These are phyloP conservation scores for Hirundichthys speculiger DNA, from an alignment of 2,113 vertebrate genomes.

Conservation along the genomic window DNA sequence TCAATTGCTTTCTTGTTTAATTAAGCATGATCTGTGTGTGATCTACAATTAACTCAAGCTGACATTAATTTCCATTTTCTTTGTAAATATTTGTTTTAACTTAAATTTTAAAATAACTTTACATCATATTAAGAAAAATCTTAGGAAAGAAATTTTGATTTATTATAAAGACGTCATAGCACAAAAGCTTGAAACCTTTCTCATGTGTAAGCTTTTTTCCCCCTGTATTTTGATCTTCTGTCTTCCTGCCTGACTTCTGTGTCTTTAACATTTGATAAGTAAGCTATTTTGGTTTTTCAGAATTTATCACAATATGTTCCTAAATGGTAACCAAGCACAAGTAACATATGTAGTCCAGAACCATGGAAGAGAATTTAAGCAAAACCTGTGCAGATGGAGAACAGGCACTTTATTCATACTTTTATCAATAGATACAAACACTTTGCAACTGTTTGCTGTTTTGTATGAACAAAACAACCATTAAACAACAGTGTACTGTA, in stretches of 20 bases:
- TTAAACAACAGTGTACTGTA: slow-evolving; percentile 53
- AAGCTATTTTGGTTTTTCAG: slow-evolving; percentile 17
- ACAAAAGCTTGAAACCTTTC: slow-evolving; percentile 32
- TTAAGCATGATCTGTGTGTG: slow-evolving; percentile 43
- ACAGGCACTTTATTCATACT: slow-evolving; percentile 65
- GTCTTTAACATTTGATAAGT: slow-evolving; percentile 37
- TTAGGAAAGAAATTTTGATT: slow-evolving; percentile 19
- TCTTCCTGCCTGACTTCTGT: slow-evolving; percentile 50
- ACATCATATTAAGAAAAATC: slow-evolving; percentile 48
- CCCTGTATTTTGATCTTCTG: slow-evolving; percentile 36
- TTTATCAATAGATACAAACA: slow-evolving; percentile 56
- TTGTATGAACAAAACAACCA: slow-evolving; percentile 65
- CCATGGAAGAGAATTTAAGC: slow-evolving; percentile 25
- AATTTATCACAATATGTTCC: slow-evolving; percentile 27
- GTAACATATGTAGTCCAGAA: slow-evolving; percentile 3
- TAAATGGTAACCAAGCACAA: slow-evolving; percentile 24
- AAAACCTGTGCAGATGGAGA: slow-evolving; percentile 48
- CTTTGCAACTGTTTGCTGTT: slow-evolving; percentile 61
- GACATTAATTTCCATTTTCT: slow-evolving; percentile 40
- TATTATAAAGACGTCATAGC: slow-evolving; percentile 23
- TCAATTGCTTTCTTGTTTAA: slow-evolving; percentile 35
- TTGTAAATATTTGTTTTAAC: slow-evolving; percentile 67
- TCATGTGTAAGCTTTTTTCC: slow-evolving; percentile 41
- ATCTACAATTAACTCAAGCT: slow-evolving; percentile 24
- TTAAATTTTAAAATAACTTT: slow-evolving; percentile 32